Conservation (phyloP, 2,797 vertebrate species). For the Aselliscus stoliczkanus region DNA sequence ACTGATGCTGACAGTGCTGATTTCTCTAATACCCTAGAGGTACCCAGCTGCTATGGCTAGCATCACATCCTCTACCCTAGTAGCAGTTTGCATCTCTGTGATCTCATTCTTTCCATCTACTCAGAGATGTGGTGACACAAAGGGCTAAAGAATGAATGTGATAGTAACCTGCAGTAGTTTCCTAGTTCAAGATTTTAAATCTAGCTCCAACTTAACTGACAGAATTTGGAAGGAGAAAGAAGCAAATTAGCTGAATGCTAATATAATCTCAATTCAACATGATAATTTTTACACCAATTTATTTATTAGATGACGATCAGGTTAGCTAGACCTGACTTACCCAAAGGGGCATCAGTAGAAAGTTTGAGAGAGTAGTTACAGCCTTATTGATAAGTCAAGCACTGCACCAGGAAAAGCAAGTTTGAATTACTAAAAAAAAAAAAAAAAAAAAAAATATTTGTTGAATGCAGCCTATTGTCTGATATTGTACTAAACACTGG, state of each 20-base stretch:
- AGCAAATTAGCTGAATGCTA: background rate
- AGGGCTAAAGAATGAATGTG: background rate
- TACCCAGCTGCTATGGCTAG: background rate
- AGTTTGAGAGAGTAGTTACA: background rate
- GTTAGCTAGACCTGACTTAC: background rate
- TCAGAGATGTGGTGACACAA: background rate
- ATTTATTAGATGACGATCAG: background rate
- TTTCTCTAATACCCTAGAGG: background rate
- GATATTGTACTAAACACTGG: background rate
- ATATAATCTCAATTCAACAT: background rate
- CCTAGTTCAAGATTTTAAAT: background rate
- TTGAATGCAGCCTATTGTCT: background rate
- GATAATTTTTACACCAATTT: background rate
- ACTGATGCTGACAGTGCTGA: background rate
- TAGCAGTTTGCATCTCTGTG: background rate
- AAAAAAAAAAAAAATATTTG: too few relatives aligned
- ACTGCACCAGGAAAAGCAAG: background rate
- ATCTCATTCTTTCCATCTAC: background rate
- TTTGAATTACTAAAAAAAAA: background rate
- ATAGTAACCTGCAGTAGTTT: background rate
- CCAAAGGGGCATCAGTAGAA: background rate
- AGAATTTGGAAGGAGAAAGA: background rate
- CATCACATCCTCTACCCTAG: background rate
- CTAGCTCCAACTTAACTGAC: background rate
- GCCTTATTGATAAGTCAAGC: background rate